Percentiles rank a stretch among this genome's conserved stretches.
These are phyloP conservation scores for Drosophila novamexicana DNA, from an alignment of 1,140 invertebrate species.

Conservation along the genomic window DNA sequence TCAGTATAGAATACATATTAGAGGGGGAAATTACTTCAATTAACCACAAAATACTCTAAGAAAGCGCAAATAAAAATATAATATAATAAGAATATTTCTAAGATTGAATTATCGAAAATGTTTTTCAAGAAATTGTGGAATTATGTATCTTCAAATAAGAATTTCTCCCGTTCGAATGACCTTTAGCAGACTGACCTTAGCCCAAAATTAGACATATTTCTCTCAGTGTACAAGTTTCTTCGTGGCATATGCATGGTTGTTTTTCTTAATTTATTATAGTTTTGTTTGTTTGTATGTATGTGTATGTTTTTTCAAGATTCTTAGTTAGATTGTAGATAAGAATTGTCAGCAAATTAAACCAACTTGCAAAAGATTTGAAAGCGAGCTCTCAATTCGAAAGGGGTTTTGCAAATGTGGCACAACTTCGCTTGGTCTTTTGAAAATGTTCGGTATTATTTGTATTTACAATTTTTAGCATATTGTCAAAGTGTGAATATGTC, in stretches of 20 bases:
- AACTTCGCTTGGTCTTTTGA: neutral
- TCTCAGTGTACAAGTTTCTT: neutral
- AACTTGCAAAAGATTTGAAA: neutral
- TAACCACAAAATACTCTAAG: too few species aligned
- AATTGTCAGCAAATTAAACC: constrained; percentile 4
- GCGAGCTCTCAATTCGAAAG: neutral
- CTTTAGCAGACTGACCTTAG: too few species aligned
- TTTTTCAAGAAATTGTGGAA: too few species aligned
- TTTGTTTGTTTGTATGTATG: too few species aligned
- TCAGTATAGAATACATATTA: too few species aligned
- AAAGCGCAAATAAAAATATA: too few species aligned
- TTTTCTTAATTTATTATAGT: neutral
- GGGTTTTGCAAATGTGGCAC: neutral
- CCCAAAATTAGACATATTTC: neutral
- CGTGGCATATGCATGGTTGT: neutral
- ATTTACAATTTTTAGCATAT: neutral
- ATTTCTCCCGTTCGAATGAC: too few species aligned
- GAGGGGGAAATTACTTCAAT: too few species aligned
- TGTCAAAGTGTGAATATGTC: constrained; percentile 16
- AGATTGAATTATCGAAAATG: too few species aligned
- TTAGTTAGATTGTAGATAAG: constrained; percentile 3
- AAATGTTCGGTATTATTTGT: constrained; percentile 10
- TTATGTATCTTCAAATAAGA: too few species aligned
- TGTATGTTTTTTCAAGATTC: neutral
- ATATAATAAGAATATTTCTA: too few species aligned